These are phyloP conservation scores for Florisuga fusca DNA, from an alignment of 2,797 vertebrate genomes.

Conservation along the genomic window DNA sequence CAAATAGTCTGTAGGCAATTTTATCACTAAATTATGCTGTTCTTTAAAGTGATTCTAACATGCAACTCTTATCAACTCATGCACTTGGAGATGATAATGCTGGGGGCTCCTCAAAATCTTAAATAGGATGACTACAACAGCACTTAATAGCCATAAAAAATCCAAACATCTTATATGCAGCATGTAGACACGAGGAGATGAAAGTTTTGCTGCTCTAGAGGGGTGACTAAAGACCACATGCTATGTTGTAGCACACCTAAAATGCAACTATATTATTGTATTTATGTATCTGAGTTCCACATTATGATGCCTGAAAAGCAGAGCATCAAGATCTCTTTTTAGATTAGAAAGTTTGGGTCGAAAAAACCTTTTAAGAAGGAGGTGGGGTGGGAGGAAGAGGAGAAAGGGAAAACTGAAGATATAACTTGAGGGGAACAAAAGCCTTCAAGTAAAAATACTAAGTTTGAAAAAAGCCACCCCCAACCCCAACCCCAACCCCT, in stretches of 20 bases:
- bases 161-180: no score
- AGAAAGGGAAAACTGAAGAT: not conserved
- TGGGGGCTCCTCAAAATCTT: not conserved
- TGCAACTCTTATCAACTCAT: not conserved
- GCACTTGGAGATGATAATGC: not conserved
- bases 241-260: not conserved
- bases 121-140: accelerated
- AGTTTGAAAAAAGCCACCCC: not conserved
- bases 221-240: not conserved
- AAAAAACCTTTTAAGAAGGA: not conserved
- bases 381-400: not conserved
- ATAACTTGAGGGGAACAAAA: not conserved
- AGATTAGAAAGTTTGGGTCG: not conserved
- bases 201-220: not conserved
- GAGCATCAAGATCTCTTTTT: not conserved
- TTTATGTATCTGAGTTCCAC: not conserved
- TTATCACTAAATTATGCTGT: not conserved
- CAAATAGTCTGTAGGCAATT: not conserved
- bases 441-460: not conserved
- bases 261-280: not conserved
- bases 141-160: not conserved
- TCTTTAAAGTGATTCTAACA: not conserved
- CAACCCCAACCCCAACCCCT: no score
- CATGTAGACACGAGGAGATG: not conserved
- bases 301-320: not conserved